Conservation (phyloP, 2,797 vertebrate species). For the Acanthurus leucopareius region DNA sequence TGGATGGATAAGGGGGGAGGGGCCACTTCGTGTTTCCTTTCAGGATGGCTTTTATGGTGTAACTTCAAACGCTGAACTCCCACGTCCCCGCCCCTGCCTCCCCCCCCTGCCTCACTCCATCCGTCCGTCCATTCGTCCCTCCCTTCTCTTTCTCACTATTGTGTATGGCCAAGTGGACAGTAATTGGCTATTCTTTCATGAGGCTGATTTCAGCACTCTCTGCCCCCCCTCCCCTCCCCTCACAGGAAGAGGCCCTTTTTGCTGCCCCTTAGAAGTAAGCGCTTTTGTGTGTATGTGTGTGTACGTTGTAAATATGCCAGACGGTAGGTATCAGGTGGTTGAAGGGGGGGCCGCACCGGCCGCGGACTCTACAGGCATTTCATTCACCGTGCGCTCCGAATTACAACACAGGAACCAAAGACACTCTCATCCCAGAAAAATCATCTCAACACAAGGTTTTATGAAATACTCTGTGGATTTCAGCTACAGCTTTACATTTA, state of each 20-base stretch:
- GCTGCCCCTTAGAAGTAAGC: slow-evolving; percentile 73
- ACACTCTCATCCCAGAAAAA: slow-evolving; percentile 52
- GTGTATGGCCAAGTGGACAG: slow-evolving; percentile 85
- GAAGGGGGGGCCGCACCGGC: slow-evolving; percentile 42
- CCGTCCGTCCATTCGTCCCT: slow-evolving; percentile 66
- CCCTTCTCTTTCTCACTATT: slow-evolving; percentile 82
- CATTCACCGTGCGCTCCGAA: slow-evolving; percentile 55
- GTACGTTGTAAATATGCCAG: slow-evolving; percentile 72
- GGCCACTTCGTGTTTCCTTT: slow-evolving; percentile 87
- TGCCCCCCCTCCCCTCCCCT: slow-evolving; percentile 28
- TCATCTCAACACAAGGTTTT: slow-evolving; percentile 23
- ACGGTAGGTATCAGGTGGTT: slow-evolving; percentile 75
- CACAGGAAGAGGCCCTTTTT: slow-evolving; percentile 78
- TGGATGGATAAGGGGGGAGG: slow-evolving; percentile 58
- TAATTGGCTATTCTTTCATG: slow-evolving; percentile 87
- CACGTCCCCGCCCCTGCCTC: slow-evolving; percentile 58
- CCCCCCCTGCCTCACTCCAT: slow-evolving; percentile 68
- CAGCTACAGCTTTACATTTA: slow-evolving; percentile 14
- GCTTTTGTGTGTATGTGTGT: slow-evolving; percentile 62
- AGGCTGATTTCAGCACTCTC: slow-evolving; percentile 74
- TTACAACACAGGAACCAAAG: slow-evolving; percentile 50
- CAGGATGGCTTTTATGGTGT: slow-evolving; percentile 88
- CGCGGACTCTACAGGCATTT: slow-evolving; percentile 62
- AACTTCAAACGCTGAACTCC: slow-evolving; percentile 87
- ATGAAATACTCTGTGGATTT: slow-evolving; percentile 33